Base-by-base conservation (phyloP, 2,888 invertebrate species). In the Caenorhabditis sp. region DNA sequence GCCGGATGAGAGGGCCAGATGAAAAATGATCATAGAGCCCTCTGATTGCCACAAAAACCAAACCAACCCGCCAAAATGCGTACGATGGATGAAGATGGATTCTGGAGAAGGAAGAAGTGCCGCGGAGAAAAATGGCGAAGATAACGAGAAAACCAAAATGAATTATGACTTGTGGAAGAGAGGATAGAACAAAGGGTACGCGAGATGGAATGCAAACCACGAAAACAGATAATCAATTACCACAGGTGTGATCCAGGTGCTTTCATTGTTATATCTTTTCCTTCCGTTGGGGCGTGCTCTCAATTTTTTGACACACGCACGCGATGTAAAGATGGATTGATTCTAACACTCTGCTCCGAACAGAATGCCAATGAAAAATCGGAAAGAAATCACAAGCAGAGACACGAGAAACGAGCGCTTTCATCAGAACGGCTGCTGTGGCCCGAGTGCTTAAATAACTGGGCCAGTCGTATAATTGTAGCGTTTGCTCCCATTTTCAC, bases 211-310 rank as follows among this genome's bases (percentile, higher is more conserved):
- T 28, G 53, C 15, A 65, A 76, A 76, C 76, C 76, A 76, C 76
- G 76, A 76, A 76, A 76, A 76, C 76, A 76, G 76, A 76, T 76
- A 76, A 76, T 76, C 76, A 76, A 76, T 76, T 76, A 76, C 67
- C 76, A 61, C 67, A 76, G 76, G 76, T 76, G 76, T 67, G 76
- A 76, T 67, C 76, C 53, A 60, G 76, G 76, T 76, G 76, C 76
- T 61, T 74, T 67, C 50, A 67, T 76, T 76, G 61, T 76, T 76
- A 60, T 76, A 76, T 67, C 74, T 76, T 60, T 76, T 67, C 65
- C 76, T 67, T 76, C 53, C 51, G 20, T 64, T 22, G 65, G 8
- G 56, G 40, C 40, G 6, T 56, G 37, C 61, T 60, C 61, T 60
- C 65, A 76, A 65, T 74, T 76, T 74, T 76, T 67, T 76, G 76